Evolutionary conservation across 2,888 invertebrate genomes (phyloP).

Genomic region (Dione juno): DNA sequence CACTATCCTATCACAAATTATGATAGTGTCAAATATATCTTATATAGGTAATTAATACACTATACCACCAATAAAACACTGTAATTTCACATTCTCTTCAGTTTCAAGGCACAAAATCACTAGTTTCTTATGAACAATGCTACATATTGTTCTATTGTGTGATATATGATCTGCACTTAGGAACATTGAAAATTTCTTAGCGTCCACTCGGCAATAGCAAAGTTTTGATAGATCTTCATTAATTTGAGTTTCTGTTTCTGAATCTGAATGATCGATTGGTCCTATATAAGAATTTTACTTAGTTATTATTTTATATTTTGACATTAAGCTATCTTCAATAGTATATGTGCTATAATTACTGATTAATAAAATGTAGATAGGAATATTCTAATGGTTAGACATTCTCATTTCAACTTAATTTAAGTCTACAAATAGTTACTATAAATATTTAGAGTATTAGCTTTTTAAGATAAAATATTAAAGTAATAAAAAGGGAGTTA

Average conservation of each 20-base stretch:
- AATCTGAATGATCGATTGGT: constrained; percentile 76
- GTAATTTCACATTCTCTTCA: constrained; percentile 89
- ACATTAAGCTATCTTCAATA: no score
- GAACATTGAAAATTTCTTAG: constrained; percentile 91
- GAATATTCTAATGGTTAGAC: no score
- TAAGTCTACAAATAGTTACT: no score
- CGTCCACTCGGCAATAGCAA: constrained; percentile 87
- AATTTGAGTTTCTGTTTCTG: constrained; percentile 72
- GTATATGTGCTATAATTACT: no score
- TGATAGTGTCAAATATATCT: no score
- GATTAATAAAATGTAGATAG: no score
- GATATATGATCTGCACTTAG: constrained; percentile 90
- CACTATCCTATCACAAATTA: no score
- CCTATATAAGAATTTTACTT: constrained; percentile 54
- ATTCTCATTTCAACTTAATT: no score
- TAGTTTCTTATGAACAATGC: constrained; percentile 88
- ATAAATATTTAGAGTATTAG: no score
- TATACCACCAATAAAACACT: constrained; percentile 91
- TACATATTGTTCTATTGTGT: constrained; percentile 88
- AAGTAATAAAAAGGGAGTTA: no score
- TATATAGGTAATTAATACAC: constrained; percentile 59
- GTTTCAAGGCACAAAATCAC: constrained; percentile 89
- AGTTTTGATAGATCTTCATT: constrained; percentile 67
- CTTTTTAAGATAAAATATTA: no score
- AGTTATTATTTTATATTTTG: no score